phyloP scores from a whole-genome alignment of 1,140 invertebrate species.

The Lanistes nyassanus region DNA sequence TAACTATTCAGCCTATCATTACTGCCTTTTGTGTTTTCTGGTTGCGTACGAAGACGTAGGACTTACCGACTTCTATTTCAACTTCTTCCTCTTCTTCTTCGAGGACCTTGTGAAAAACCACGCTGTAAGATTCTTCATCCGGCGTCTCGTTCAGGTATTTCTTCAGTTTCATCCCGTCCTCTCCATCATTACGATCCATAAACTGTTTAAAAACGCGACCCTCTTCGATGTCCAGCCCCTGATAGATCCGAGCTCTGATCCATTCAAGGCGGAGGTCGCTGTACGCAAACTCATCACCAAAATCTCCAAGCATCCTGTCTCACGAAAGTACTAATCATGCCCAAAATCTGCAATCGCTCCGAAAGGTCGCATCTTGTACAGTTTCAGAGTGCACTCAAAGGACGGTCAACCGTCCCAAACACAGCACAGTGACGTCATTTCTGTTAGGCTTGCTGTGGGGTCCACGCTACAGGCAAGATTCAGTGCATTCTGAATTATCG shows the following conservation, averaged over 20 bases:
- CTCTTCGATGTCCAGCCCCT: neutral
- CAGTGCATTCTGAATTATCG: no score
- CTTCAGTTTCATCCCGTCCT: neutral
- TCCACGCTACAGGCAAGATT: no score
- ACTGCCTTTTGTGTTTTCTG: no score
- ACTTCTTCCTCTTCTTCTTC: slow-evolving; percentile 5
- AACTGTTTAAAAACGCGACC: neutral
- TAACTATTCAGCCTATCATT: neutral
- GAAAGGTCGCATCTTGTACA: neutral
- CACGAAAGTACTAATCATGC: neutral
- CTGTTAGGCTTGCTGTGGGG: no score
- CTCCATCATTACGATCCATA: neutral
- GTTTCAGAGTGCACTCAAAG: neutral
- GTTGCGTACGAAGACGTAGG: neutral
- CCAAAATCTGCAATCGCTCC: neutral
- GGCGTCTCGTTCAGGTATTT: neutral
- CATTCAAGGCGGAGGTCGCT: neutral
- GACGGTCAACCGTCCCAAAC: no score
- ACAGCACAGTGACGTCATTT: no score
- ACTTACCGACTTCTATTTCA: neutral
- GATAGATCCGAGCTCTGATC: neutral
- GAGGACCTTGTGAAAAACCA: neutral
- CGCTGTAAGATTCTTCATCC: neutral
- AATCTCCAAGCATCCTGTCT: no score
- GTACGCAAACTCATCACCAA: no score